Evolutionary conservation across 2,888 invertebrate species (phyloP).

Genomic region (Escarpia spicata): DNA sequence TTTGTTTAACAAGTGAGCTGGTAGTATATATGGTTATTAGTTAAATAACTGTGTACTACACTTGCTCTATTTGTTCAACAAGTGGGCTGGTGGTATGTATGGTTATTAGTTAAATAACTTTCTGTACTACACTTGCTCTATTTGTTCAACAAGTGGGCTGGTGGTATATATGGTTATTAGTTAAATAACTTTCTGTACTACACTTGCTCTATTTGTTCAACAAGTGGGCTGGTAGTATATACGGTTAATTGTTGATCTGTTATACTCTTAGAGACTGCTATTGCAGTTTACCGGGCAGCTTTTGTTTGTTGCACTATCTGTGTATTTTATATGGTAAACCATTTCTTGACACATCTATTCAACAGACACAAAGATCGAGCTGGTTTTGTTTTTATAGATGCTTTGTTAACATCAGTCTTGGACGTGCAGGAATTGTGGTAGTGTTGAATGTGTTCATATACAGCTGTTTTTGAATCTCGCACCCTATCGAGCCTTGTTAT

Average conservation of each 20-base stretch:
- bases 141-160: neutral
- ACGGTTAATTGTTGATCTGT: neutral
- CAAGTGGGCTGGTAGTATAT: neutral
- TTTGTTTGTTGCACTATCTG: neutral
- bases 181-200: neutral
- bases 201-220: no score
- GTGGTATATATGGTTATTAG: neutral
- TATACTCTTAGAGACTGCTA: neutral
- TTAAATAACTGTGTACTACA: neutral
- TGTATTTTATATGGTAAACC: neutral
- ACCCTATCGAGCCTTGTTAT: neutral
- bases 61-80: neutral
- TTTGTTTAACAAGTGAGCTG: no score
- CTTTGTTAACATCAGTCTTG: neutral
- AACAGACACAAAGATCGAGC: neutral
- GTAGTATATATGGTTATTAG: no score
- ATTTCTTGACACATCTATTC: neutral
- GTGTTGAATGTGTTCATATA: neutral
- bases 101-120: neutral
- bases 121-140: neutral
- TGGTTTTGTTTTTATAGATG: neutral
- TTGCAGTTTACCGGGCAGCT: neutral
- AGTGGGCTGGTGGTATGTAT: neutral
- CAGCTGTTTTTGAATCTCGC: neutral
- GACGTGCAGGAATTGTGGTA: neutral